phyloP scores from a whole-genome alignment of 2,797 vertebrate species.

The Characodon lateralis region DNA sequence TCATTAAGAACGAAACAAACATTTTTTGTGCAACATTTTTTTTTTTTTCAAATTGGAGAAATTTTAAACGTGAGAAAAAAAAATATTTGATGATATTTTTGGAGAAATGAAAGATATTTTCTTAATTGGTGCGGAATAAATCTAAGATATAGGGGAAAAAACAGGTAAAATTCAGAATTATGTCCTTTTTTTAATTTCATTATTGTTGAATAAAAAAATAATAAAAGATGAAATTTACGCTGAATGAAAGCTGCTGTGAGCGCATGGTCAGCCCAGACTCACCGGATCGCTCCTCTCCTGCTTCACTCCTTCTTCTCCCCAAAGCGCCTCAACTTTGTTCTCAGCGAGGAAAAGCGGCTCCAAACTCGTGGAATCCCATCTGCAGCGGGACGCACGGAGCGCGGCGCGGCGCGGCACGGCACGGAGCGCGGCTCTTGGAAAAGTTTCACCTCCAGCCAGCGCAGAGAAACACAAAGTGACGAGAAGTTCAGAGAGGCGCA shows the following conservation, averaged over 20 bases:
- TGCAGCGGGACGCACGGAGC: slow-evolving; percentile 1
- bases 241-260: background rate
- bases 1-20: background rate
- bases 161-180: background rate
- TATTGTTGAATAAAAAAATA: no score
- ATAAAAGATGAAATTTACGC: no score
- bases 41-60: background rate
- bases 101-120: background rate
- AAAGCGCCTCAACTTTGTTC: slow-evolving; percentile 5
- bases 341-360: background rate
- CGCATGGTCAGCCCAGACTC: slow-evolving; percentile 1
- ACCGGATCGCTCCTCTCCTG: background rate
- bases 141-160: background rate
- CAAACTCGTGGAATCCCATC: slow-evolving; percentile 2
- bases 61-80: no score
- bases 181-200: no score
- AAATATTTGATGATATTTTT: background rate
- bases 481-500: background rate
- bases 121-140: background rate
- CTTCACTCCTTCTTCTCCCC: background rate
- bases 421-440: no score
- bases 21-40: background rate
- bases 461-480: background rate
- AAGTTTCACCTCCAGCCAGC: background rate
- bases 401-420: background rate